phyloP scores from a whole-genome alignment of 2,888 invertebrate species.

The Dolomedes plantarius region DNA sequence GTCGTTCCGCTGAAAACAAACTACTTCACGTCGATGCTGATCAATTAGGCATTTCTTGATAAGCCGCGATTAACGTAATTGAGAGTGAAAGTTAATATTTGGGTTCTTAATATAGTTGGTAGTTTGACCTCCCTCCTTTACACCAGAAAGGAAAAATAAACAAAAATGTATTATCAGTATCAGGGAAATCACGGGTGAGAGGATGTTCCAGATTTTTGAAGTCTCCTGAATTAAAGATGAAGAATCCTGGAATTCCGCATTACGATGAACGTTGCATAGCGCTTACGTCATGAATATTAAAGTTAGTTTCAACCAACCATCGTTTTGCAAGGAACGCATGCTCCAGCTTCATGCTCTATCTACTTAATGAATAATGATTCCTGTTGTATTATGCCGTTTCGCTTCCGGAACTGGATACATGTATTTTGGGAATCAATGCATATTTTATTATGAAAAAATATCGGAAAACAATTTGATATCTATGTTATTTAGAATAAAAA shows the following conservation, averaged over 20 bases:
- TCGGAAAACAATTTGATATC: neutral
- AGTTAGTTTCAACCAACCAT: slow-evolving; percentile 23
- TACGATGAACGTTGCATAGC: slow-evolving; percentile 20
- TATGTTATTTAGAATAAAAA: too few relatives aligned
- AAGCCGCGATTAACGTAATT: too few relatives aligned
- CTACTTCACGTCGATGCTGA: too few relatives aligned
- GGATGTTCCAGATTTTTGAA: slow-evolving; percentile 30
- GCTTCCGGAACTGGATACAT: slow-evolving; percentile 43
- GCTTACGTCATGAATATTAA: slow-evolving; percentile 30
- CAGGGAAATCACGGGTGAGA: slow-evolving; percentile 14
- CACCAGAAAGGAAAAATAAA: too few relatives aligned
- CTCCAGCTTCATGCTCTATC: slow-evolving; percentile 55
- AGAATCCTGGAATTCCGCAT: slow-evolving; percentile 21
- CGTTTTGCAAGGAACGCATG: slow-evolving; percentile 15
- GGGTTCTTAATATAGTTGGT: too few relatives aligned
- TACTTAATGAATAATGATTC: slow-evolving; percentile 21
- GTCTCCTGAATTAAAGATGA: slow-evolving; percentile 54
- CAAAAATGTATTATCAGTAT: too few relatives aligned
- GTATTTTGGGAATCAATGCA: neutral
- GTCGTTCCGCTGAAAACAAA: too few relatives aligned
- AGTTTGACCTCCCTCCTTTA: too few relatives aligned
- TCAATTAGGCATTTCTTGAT: too few relatives aligned
- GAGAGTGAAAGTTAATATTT: too few relatives aligned
- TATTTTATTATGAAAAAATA: too few relatives aligned
- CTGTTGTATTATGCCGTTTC: slow-evolving; percentile 4